Conservation (phyloP, 2,113 vertebrate species). For the Mesitornis unicolor region DNA sequence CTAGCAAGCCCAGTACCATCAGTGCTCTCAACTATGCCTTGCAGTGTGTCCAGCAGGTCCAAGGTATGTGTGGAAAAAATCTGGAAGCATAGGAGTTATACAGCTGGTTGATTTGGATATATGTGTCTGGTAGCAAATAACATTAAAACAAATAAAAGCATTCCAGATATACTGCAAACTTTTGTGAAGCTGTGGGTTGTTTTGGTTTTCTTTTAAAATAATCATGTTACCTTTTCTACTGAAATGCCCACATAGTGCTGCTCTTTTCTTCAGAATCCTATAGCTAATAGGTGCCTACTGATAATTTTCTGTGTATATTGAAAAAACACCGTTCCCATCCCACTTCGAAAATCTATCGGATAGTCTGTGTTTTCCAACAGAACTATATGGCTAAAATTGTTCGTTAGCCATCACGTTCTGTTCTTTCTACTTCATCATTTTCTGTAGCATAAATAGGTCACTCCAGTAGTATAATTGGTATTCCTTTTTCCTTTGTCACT, state of each 20-base stretch:
- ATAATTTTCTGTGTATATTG: not conserved
- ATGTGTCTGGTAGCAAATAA: not conserved
- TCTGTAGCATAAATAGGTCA: not conserved
- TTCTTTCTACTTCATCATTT: not conserved
- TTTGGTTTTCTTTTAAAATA: not conserved
- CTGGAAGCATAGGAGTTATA: not conserved
- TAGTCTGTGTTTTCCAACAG: not conserved
- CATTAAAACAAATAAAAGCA: not conserved
- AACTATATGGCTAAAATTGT: not conserved
- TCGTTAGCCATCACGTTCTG: not conserved
- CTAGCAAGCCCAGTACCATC: slow-evolving; percentile 82
- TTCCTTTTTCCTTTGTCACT: slow-evolving; percentile 51
- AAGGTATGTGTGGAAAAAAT: slow-evolving; percentile 70
- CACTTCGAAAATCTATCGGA: not conserved
- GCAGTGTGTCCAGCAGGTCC: slow-evolving; percentile 84
- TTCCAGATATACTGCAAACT: not conserved
- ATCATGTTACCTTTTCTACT: not conserved
- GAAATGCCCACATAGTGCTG: not conserved
- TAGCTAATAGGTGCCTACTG: not conserved
- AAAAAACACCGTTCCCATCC: not conserved
- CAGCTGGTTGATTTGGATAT: not conserved
- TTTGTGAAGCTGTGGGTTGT: not conserved
- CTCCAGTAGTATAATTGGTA: not conserved
- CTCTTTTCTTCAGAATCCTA: not conserved
- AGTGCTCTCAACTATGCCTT: slow-evolving; percentile 86